Conservation (phyloP, 2,888 invertebrate species). For the Sminthurinus aureus region DNA sequence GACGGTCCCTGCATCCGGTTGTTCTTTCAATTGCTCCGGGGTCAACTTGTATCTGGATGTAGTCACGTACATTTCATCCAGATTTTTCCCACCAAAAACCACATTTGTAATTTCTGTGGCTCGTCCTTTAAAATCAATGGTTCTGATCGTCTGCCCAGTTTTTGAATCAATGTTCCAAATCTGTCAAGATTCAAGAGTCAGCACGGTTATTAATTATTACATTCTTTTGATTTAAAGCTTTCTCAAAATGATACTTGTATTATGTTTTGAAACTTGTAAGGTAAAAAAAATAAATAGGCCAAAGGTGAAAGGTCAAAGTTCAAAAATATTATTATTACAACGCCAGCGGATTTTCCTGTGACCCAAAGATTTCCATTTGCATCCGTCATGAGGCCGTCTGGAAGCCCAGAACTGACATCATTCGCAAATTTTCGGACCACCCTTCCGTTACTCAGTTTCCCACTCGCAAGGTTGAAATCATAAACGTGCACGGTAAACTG, state of each 20-base stretch:
- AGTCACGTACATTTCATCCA: slow-evolving; percentile 74
- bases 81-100: slow-evolving; percentile 73
- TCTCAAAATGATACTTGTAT: too few relatives aligned
- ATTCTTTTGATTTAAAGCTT: not conserved
- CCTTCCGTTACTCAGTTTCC: slow-evolving; percentile 66
- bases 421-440: slow-evolving; percentile 69
- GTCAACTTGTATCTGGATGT: slow-evolving; percentile 53
- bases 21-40: slow-evolving; percentile 43
- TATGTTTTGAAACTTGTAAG: too few relatives aligned
- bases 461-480: slow-evolving; percentile 49
- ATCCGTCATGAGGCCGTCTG: slow-evolving; percentile 83
- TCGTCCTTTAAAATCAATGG: slow-evolving; percentile 66
- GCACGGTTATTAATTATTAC: not conserved
- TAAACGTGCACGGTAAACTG: slow-evolving; percentile 54
- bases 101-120: slow-evolving; percentile 72
- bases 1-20: slow-evolving; percentile 52
- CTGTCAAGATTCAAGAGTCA: slow-evolving; percentile 63
- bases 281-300: too few relatives aligned
- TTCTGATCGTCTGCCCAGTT: slow-evolving; percentile 67
- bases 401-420: slow-evolving; percentile 69
- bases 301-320: too few relatives aligned
- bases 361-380: slow-evolving; percentile 79
- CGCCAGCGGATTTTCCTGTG: slow-evolving; percentile 74
- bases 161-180: slow-evolving; percentile 67
- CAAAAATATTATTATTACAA: slow-evolving; percentile 62